Evolutionary conservation across 2,888 invertebrate species (phyloP).

Genomic region (Rapana venosa): DNA sequence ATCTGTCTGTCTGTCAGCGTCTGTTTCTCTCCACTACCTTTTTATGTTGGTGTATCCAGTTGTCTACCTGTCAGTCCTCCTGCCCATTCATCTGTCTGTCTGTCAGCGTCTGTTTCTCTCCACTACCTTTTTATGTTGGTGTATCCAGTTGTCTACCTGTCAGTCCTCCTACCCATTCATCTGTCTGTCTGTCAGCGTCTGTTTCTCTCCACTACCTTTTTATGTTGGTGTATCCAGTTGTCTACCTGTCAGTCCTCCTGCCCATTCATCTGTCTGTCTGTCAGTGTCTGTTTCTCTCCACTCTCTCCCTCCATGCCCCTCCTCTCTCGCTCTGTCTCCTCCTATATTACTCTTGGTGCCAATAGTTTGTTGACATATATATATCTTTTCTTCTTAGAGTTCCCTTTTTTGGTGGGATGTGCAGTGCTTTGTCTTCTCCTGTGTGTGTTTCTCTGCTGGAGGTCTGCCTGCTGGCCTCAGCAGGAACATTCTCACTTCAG

Average conservation of each 20-base stretch:
- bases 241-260: neutral
- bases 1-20: neutral
- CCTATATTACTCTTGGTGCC: neutral
- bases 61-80: neutral
- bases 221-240: neutral
- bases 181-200: neutral
- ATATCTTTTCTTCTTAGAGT: neutral
- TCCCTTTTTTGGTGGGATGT: neutral
- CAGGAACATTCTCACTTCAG: too few species aligned
- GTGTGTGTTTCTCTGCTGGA: neutral
- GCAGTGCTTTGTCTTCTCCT: neutral
- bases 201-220: too few species aligned
- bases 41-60: too few species aligned
- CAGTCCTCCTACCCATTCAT: neutral
- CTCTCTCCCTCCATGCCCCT: neutral
- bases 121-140: too few species aligned
- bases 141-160: neutral
- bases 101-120: neutral
- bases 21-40: too few species aligned
- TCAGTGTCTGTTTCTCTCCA: neutral
- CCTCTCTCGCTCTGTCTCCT: neutral
- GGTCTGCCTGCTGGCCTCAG: too few species aligned
- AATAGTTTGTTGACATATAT: neutral
- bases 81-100: neutral
- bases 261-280: neutral